Base-by-base conservation (phyloP, 2,888 invertebrate species). In the Flabesymbios commensalis region DNA sequence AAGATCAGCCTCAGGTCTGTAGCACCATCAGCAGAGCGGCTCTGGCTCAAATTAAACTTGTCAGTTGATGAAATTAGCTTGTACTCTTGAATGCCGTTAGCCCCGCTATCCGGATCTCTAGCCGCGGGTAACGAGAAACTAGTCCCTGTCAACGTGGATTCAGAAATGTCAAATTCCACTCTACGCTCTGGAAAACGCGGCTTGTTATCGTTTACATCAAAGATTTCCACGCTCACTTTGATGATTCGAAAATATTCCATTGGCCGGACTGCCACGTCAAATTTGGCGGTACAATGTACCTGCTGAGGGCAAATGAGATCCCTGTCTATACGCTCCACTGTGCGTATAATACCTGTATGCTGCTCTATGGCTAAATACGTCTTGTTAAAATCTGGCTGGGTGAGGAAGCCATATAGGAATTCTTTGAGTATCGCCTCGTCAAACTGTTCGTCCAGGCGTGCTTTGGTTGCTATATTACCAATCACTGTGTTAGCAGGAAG, bases 401-500 rank as follows among this genome's bases (percentile, higher is more conserved):
- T 56, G 24, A 71, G 65, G 48, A 70, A 64, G 14, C 56, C 49
- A 59, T 64, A 71, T 24, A 58, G 49, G n/a, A 70, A 43, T 19
- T 26, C 39, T 17, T 48, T 24, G 22, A 69, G 56, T 4, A 43
- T 53, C 3, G 32, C 41, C 22, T 28, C 7, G 39, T 45, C 52
- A 24, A 57, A 64, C 10, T 29, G 24, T 32, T 42, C 39, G 24
- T 49, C 45, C 10, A 69, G 59, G 17, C 57, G 39, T 19, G 59
- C 61, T 74, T 89, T 88, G 0, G 62, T 57, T 43, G 72, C 67
- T 17, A 77, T 59, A 60, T 74, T 73, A 17, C 75, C 76, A 1
- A 77, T 63, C 19, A 65, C 66, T 5, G 74, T 74, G 19, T 71
- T 71, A 10, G 71, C 65, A 0, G 74, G 70, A 39, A 65, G 65